Conservation (phyloP, 2,888 invertebrate genomes). For the Byasa hedistus region DNA sequence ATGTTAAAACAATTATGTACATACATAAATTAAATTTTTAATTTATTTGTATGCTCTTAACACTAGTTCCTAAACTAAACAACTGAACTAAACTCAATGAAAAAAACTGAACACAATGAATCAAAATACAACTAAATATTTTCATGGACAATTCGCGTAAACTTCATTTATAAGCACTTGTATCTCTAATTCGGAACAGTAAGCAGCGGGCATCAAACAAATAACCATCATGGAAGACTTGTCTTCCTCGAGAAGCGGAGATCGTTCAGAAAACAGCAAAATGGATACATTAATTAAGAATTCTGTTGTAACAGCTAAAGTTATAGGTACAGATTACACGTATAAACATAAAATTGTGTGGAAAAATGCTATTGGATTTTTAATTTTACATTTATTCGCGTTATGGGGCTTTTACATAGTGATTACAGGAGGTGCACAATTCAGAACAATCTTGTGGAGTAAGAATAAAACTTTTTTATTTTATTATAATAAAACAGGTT, state of each 20-base stretch:
- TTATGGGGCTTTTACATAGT: conserved; percentile 64
- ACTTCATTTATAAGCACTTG: conserved; percentile 26
- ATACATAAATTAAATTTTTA: too few species aligned
- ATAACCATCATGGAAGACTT: conserved; percentile 23
- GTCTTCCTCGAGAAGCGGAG: conserved; percentile 13
- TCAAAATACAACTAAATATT: background rate
- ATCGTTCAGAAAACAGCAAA: conserved; percentile 11
- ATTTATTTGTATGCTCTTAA: too few species aligned
- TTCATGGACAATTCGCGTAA: background rate
- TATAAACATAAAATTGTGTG: conserved; percentile 80
- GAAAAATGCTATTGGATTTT: conserved; percentile 81
- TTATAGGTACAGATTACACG: conserved; percentile 54
- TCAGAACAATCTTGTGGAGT: conserved; percentile 50
- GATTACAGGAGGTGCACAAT: conserved; percentile 43
- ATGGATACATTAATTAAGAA: conserved; percentile 15
- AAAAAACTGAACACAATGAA: too few species aligned
- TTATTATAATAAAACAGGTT: too few species aligned
- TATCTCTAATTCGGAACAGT: conserved; percentile 8
- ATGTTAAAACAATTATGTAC: too few species aligned
- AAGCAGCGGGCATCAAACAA: background rate
- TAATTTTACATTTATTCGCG: conserved; percentile 75
- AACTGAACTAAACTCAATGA: too few species aligned
- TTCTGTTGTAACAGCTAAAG: conserved; percentile 36
- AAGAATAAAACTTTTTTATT: conserved; percentile 34
- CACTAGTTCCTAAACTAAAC: too few species aligned